Evolutionary conservation across 2,113 vertebrate species (phyloP).

Genomic region (Geococcyx californianus): DNA sequence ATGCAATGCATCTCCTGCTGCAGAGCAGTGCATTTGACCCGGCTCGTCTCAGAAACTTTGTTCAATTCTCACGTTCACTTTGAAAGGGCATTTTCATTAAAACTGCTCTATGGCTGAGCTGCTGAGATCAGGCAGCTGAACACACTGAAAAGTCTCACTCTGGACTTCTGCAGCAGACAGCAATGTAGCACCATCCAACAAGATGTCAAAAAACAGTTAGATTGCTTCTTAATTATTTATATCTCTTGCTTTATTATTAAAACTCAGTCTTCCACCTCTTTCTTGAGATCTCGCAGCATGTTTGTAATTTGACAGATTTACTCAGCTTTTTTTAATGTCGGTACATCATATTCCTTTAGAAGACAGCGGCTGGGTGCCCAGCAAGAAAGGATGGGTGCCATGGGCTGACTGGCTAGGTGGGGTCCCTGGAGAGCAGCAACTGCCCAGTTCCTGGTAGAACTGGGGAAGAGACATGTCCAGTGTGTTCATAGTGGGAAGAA

Average conservation of each 20-base stretch:
- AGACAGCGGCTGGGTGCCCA: neutral
- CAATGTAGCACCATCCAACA: neutral
- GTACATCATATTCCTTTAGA: neutral
- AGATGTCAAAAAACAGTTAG: neutral
- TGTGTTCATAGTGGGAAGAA: too few relatives aligned
- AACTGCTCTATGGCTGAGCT: neutral
- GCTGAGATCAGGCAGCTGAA: neutral
- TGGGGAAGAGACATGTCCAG: too few relatives aligned
- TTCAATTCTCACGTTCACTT: neutral
- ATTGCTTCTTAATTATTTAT: neutral
- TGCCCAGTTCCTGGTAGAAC: too few relatives aligned
- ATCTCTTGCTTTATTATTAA: neutral
- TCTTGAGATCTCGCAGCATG: neutral
- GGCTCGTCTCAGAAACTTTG: neutral
- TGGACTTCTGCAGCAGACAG: neutral
- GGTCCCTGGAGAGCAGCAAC: too few relatives aligned
- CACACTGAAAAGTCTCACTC: neutral
- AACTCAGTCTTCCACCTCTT: neutral
- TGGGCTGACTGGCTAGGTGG: neutral
- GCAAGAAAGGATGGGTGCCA: neutral
- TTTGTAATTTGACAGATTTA: neutral
- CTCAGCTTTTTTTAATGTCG: neutral
- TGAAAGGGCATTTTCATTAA: neutral
- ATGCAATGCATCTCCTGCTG: neutral
- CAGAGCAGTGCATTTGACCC: neutral